Percentiles rank a stretch among this genome's conserved stretches.
These are phyloP conservation scores for Corythaeola cristata DNA, from an alignment of 2,113 vertebrate species.

Conservation along the genomic window DNA sequence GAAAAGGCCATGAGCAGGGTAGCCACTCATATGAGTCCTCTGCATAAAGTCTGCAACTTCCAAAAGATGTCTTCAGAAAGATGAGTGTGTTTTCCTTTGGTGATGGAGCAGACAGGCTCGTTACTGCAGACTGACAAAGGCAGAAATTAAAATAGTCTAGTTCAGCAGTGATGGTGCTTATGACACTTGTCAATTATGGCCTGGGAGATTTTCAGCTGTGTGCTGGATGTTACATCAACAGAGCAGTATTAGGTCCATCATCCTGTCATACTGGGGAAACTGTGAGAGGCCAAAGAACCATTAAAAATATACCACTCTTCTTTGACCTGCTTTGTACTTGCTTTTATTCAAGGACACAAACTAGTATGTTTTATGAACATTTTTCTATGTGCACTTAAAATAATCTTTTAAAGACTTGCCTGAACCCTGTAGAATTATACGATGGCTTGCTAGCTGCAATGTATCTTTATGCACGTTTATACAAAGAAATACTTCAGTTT, in stretches of 20 bases:
- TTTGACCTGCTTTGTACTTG: background rate
- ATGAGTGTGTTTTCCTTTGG: background rate
- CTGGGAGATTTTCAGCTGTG: background rate
- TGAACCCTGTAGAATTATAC: background rate
- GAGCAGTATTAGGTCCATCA: background rate
- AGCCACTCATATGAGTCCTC: background rate
- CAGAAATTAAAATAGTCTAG: background rate
- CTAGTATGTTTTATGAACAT: background rate
- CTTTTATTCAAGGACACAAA: background rate
- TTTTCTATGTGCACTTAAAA: background rate
- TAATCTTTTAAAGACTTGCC: background rate
- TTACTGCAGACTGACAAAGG: background rate
- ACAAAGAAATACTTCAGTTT: background rate
- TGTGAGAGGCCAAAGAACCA: background rate
- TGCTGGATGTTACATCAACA: background rate
- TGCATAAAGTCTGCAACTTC: background rate
- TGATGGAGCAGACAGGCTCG: background rate
- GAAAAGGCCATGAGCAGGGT: background rate
- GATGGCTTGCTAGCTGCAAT: background rate
- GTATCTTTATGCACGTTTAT: background rate
- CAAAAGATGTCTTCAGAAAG: background rate
- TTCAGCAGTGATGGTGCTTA: background rate
- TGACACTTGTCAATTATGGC: background rate
- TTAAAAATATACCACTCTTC: background rate
- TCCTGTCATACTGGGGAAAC: background rate